These are phyloP conservation scores for Clarias laeviceps DNA, from an alignment of 2,797 vertebrate species.

Conservation along the genomic window DNA sequence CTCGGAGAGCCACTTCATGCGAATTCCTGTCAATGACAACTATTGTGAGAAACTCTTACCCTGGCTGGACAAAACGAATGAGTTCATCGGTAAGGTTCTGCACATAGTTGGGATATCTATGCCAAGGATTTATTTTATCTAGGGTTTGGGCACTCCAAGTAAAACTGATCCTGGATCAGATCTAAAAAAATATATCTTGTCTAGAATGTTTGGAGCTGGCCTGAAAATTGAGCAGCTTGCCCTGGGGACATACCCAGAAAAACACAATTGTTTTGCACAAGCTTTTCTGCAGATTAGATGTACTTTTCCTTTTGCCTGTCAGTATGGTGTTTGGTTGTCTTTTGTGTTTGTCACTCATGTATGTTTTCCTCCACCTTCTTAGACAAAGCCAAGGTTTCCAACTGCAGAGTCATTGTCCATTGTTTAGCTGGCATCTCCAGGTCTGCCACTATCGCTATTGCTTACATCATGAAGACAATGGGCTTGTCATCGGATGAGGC, in stretches of 20 bases:
- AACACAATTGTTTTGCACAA: slow-evolving; percentile 27
- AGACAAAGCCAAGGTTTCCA: slow-evolving; percentile 98
- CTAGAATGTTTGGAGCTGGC: slow-evolving; percentile 2
- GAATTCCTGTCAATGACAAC: slow-evolving; percentile 96
- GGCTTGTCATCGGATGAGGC: slow-evolving; percentile 92
- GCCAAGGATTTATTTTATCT: not conserved
- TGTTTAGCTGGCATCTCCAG: slow-evolving; percentile 96
- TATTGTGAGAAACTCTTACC: slow-evolving; percentile 97
- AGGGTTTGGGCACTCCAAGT: not conserved
- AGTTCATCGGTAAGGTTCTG: slow-evolving; percentile 89
- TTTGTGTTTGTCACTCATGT: slow-evolving; percentile 40
- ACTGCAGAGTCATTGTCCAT: slow-evolving; percentile 97
- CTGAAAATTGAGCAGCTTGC: slow-evolving; percentile 29
- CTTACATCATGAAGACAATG: slow-evolving; percentile 99
- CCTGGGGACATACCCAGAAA: slow-evolving; percentile 31
- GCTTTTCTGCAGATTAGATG: slow-evolving; percentile 25
- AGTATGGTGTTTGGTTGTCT: slow-evolving; percentile 41
- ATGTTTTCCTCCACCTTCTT: slow-evolving; percentile 46
- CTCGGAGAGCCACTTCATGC: slow-evolving; percentile 96
- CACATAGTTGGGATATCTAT: not conserved
- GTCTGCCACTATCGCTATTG: slow-evolving; percentile 95
- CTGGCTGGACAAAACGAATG: slow-evolving; percentile 96
- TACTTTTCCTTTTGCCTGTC: slow-evolving; percentile 30
- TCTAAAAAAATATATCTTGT: not conserved
- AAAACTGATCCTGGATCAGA: slow-evolving; percentile 7